phyloP scores from a whole-genome alignment of 2,113 vertebrate species.

The Python bivittatus region DNA sequence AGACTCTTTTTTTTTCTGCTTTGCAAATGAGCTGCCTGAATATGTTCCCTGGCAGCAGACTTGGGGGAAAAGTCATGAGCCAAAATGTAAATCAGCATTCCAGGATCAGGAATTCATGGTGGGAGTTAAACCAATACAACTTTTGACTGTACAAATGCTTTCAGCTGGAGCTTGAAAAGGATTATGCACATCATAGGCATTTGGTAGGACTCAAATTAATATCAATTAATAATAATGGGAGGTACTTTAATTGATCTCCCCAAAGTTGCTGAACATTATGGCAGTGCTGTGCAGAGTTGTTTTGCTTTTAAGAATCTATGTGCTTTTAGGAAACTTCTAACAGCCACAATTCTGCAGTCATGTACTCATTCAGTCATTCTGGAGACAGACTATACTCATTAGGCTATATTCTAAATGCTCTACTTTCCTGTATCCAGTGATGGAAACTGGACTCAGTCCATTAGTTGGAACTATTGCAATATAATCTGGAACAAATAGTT shows the following conservation, averaged over 20 bases:
- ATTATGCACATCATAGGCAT: background rate
- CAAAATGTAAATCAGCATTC: background rate
- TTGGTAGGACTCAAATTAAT: background rate
- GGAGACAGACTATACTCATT: conserved; percentile 28
- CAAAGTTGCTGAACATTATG: background rate
- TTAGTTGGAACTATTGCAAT: background rate
- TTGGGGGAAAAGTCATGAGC: background rate
- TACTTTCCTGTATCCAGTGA: background rate
- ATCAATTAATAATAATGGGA: conserved; percentile 10
- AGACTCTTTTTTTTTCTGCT: background rate
- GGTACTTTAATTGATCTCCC: background rate
- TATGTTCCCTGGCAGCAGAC: background rate
- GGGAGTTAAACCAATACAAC: background rate
- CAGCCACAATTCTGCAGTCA: conserved; percentile 1
- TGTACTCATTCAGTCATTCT: conserved; percentile 13
- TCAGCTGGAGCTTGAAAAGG: background rate
- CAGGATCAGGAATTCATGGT: background rate
- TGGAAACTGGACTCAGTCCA: conserved; percentile 19
- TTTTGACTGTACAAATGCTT: background rate
- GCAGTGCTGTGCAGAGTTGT: background rate
- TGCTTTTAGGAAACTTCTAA: conserved; percentile 1
- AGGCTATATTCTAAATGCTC: conserved; percentile 1
- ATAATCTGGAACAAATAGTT: background rate
- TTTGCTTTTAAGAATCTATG: background rate
- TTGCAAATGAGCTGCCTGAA: background rate